Conservation (phyloP, 1,140 invertebrate genomes). For the Lanistes nyassanus region DNA sequence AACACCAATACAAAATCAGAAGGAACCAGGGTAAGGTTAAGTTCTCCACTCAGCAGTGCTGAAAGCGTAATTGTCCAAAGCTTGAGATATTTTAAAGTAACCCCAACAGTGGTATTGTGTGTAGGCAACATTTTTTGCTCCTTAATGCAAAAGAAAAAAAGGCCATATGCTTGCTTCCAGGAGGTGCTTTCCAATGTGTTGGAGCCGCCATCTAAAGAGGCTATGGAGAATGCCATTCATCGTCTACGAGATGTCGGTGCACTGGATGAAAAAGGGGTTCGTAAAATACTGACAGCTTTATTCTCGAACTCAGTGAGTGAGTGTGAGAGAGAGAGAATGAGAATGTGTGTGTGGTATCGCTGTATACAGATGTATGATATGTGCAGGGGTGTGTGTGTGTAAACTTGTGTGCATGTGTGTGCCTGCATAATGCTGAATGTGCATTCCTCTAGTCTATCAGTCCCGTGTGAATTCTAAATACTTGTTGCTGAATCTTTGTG, state of each 20-base stretch:
- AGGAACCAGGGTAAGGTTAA: too few relatives aligned
- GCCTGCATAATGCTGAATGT: too few relatives aligned
- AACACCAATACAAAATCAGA: too few relatives aligned
- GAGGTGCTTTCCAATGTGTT: slow-evolving; percentile 53
- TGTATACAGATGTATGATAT: background rate
- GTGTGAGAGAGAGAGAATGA: slow-evolving; percentile 25
- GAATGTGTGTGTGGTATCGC: background rate
- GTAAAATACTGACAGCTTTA: too few relatives aligned
- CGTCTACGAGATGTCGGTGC: slow-evolving; percentile 62
- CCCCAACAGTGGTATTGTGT: background rate
- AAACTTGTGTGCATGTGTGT: background rate
- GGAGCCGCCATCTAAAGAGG: slow-evolving; percentile 55
- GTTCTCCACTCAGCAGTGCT: too few relatives aligned
- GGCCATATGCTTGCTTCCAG: slow-evolving; percentile 33
- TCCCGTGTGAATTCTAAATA: too few relatives aligned
- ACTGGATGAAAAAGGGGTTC: slow-evolving; percentile 52
- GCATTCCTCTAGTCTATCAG: too few relatives aligned
- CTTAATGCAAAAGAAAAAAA: background rate
- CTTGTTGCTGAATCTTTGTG: slow-evolving; percentile 15
- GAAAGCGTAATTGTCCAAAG: too few relatives aligned
- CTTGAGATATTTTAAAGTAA: too few relatives aligned
- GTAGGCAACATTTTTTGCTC: background rate
- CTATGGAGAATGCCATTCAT: slow-evolving; percentile 50
- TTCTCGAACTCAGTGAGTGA: too few relatives aligned
- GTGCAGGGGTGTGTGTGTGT: background rate